A percentile compares a stretch with the other conserved stretches of the same genome.
Conservation (phyloP, 2,113 vertebrate species). For the Heliornis fulica region DNA sequence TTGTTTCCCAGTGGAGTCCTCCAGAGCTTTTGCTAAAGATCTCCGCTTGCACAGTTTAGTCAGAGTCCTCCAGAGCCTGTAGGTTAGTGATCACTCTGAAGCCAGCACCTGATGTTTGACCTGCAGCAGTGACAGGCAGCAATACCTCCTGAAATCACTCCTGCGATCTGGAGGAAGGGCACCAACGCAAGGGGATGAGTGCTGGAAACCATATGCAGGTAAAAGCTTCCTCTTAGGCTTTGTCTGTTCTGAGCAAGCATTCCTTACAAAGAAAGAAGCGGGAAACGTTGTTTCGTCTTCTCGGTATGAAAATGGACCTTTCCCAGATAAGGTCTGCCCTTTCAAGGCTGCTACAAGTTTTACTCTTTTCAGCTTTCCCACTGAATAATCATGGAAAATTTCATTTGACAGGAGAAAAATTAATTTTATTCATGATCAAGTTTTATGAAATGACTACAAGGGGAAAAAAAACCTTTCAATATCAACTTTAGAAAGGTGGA, state of each 20-base stretch:
- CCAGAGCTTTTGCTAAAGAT: neutral
- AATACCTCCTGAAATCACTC: neutral
- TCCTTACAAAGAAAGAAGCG: neutral
- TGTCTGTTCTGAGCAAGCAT: neutral
- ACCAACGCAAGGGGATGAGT: neutral
- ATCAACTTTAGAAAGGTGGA: neutral
- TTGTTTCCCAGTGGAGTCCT: no score
- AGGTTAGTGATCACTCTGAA: rapidly evolving
- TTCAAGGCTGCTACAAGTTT: neutral
- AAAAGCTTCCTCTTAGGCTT: neutral
- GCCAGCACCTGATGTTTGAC: neutral
- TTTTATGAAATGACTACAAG: neutral
- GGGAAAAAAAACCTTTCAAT: neutral
- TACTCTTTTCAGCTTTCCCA: neutral
- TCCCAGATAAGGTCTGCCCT: neutral
- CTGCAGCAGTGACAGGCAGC: neutral
- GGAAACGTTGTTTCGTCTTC: neutral
- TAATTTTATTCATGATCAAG: neutral
- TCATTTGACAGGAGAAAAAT: neutral
- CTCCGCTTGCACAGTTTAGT: neutral
- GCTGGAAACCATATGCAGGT: neutral
- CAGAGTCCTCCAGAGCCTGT: neutral
- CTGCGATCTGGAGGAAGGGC: neutral
- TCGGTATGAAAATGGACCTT: neutral
- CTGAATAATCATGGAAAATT: neutral